Evolutionary conservation across 30 jellyfish, hydroid and myxozoan species (phyloP).

Genomic region (Turritopsis dohrnii): DNA sequence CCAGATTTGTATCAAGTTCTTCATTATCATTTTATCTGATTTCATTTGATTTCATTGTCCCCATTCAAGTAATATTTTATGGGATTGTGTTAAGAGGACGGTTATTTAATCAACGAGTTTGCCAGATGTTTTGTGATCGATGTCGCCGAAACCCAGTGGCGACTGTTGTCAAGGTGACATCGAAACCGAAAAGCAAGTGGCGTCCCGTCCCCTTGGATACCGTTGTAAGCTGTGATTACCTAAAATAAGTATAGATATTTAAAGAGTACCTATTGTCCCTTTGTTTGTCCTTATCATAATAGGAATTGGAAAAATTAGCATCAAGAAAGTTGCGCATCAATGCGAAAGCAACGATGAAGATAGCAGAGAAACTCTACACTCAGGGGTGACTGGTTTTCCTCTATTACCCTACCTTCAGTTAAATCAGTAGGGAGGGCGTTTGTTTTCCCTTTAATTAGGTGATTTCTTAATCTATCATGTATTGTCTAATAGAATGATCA

Average conservation of each 20-base stretch:
- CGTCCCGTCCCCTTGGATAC: slow-evolving; percentile 98
- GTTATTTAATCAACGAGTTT: slow-evolving; percentile 57
- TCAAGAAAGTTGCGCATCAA: slow-evolving; percentile 79
- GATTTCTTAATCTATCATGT: no score
- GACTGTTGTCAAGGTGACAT: slow-evolving; percentile 64
- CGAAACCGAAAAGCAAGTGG: slow-evolving; percentile 94
- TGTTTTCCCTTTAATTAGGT: no score
- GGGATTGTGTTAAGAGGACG: no score
- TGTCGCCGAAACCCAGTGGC: slow-evolving; percentile 86
- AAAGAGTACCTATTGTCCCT: background rate
- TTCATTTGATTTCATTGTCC: no score
- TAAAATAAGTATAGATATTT: background rate
- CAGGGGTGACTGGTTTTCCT: slow-evolving; percentile 49
- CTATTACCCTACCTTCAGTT: no score
- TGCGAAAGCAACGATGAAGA: slow-evolving; percentile 92
- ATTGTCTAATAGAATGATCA: slow-evolving; percentile 48
- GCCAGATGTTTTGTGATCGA: slow-evolving; percentile 55
- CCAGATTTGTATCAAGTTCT: background rate
- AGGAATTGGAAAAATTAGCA: slow-evolving; percentile 91
- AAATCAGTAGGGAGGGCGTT: no score
- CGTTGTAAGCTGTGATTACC: slow-evolving; percentile 52
- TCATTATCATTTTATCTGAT: background rate
- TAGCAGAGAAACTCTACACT: slow-evolving; percentile 96
- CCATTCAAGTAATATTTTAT: no score
- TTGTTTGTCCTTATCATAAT: background rate